A percentile compares a stretch with the other conserved stretches of the same genome.
phyloP scores from a whole-genome alignment of 2,888 invertebrate genomes.

The Lathronympha strigana region DNA sequence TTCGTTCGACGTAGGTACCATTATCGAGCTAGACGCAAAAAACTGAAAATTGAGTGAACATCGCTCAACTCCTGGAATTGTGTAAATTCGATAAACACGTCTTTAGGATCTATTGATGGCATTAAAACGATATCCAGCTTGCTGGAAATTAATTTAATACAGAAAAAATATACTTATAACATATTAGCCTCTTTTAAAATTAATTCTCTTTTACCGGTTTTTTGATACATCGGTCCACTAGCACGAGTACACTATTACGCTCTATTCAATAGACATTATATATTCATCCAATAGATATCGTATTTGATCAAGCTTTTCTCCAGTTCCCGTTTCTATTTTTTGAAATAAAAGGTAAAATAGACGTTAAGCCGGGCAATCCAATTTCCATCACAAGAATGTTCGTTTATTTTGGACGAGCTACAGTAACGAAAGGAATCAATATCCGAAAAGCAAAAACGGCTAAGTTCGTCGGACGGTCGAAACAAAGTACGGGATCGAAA shows the following conservation, averaged over 20 bases:
- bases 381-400: constrained; percentile 12
- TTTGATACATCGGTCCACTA: not conserved
- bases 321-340: not conserved
- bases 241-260: not conserved
- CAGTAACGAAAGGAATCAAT: constrained; percentile 14
- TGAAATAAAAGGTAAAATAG: constrained; percentile 5
- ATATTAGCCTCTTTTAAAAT: not conserved
- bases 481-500: constrained; percentile 17
- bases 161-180: no score
- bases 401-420: not conserved
- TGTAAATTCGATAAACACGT: no score
- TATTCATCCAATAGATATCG: constrained; percentile 7
- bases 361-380: constrained; percentile 1
- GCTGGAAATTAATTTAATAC: no score
- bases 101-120: no score
- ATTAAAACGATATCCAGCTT: no score
- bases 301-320: constrained; percentile 7
- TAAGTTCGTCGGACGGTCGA: not conserved
- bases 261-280: constrained; percentile 18
- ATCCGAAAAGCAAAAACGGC: constrained; percentile 9
- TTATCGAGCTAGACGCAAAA: no score
- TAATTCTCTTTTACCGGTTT: not conserved
- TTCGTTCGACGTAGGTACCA: no score
- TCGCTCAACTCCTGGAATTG: no score
- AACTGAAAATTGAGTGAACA: no score